A percentile compares a stretch with the other conserved stretches of the same genome.
phyloP scores from a whole-genome alignment of 2,113 vertebrate genomes.

The Perca flavescens region DNA sequence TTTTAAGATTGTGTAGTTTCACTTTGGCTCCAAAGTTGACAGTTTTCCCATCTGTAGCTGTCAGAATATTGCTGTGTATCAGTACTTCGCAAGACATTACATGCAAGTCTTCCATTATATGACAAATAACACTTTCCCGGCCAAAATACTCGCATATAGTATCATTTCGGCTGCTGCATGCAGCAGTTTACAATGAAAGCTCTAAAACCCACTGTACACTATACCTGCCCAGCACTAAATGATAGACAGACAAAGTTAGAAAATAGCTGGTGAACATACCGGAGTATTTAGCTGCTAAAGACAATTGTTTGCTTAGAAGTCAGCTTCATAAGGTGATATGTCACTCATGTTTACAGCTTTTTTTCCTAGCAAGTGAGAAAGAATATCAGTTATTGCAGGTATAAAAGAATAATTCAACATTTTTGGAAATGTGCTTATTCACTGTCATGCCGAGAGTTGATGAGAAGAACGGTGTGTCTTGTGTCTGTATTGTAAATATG shows the following conservation, averaged over 20 bases:
- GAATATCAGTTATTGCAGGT: too few relatives aligned
- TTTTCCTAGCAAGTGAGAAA: not conserved
- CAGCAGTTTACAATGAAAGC: too few relatives aligned
- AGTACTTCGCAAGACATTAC: conserved; percentile 7
- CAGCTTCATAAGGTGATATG: not conserved
- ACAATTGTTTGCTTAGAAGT: not conserved
- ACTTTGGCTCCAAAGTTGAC: conserved; percentile 54
- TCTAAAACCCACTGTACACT: too few relatives aligned
- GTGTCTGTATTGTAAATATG: not conserved
- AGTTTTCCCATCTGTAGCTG: conserved; percentile 47
- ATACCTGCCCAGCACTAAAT: too few relatives aligned
- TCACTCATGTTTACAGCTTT: not conserved
- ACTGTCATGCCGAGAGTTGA: not conserved
- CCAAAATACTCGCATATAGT: not conserved
- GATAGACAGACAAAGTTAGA: too few relatives aligned
- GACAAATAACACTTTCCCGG: not conserved
- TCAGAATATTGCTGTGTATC: conserved; percentile 8
- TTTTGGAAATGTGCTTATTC: not conserved
- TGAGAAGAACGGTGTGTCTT: not conserved
- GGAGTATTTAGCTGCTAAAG: too few relatives aligned
- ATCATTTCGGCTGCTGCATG: too few relatives aligned
- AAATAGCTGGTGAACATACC: too few relatives aligned
- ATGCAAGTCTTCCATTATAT: not conserved
- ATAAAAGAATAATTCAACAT: too few relatives aligned
- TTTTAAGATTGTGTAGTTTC: conserved; percentile 57